Evolutionary conservation across 2,113 vertebrate species (phyloP), one percentile per base, ranked within the genome.

Genomic region (Notarius quadriscutis): DNA sequence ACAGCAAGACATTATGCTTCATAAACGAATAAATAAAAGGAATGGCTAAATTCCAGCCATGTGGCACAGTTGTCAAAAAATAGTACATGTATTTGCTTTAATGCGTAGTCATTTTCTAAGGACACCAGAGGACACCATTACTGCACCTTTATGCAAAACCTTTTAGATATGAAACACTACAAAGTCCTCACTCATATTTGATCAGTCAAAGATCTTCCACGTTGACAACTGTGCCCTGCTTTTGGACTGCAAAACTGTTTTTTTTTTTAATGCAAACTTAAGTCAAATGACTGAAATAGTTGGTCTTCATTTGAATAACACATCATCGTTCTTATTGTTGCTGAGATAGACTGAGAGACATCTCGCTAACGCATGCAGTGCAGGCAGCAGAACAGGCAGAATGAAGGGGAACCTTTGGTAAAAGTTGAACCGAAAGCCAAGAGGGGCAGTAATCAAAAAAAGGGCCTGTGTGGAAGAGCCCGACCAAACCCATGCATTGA

Each of bases 311-410:
- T 58, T 84, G 81, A 84, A 83, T 81, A 80, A 87, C 81, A 85
- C 81, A 87, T 87, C 85, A 62, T 72, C 85, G 77, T 87, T 88
- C 82, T 85, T 88, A 86, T 71, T 55, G 85, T 88, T 79, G 85
- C 81, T 88, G 92, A 87, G 90, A 92, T 83, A 92, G 83, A 90
- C 80, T 89, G 84, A 91, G 63, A 87, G 83, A 90, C 92, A 94
- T 94, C 92, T 94, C 91, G 93, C 93, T 93, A 92, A 91, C 90
- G 90, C 94, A 95, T 95, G 95, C 95, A 94, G 94, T 93, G 94
- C 94, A 95, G 94, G 94, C 94, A 94, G 92, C 92, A 93, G 88
- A 94, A 92, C 94, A 95, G 94, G 94, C 94, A 95, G 93, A 93
- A 93, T 92, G 91, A 87, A 62, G 90, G 93, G 92, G 90, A 69